Evolutionary conservation across 2,797 vertebrate genomes (phyloP).

Genomic region (Manis javanica): DNA sequence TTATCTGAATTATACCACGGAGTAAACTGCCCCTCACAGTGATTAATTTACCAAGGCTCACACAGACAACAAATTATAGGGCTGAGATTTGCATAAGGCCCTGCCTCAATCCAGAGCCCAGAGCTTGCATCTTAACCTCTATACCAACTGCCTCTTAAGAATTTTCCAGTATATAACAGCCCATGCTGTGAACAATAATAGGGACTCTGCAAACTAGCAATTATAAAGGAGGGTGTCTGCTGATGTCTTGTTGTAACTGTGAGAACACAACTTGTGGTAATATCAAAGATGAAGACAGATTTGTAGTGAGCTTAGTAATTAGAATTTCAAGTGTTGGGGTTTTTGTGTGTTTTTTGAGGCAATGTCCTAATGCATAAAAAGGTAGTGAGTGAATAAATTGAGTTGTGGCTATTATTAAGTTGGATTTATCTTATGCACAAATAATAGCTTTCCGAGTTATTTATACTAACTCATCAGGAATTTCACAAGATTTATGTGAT

Average conservation of each 20-base stretch:
- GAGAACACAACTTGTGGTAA: background rate
- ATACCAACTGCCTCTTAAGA: background rate
- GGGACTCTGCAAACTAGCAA: background rate
- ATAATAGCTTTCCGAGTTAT: constrained; percentile 15
- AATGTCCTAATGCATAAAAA: background rate
- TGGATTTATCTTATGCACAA: constrained; percentile 55
- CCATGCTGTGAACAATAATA: background rate
- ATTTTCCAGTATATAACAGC: background rate
- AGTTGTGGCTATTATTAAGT: constrained; percentile 38
- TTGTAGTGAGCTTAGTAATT: background rate
- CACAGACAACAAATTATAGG: background rate
- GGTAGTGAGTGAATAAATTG: background rate
- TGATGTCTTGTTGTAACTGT: background rate
- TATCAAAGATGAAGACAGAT: background rate
- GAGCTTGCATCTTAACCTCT: background rate
- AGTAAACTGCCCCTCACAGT: background rate
- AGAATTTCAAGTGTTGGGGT: background rate
- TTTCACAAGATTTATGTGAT: background rate
- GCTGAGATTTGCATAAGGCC: background rate
- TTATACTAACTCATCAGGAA: background rate
- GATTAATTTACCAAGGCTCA: background rate
- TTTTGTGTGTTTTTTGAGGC: background rate
- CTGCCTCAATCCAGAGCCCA: background rate
- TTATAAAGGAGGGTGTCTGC: background rate
- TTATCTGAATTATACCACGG: background rate